Conservation (phyloP, 2,113 vertebrate genomes). For the Okapia johnstoni region DNA sequence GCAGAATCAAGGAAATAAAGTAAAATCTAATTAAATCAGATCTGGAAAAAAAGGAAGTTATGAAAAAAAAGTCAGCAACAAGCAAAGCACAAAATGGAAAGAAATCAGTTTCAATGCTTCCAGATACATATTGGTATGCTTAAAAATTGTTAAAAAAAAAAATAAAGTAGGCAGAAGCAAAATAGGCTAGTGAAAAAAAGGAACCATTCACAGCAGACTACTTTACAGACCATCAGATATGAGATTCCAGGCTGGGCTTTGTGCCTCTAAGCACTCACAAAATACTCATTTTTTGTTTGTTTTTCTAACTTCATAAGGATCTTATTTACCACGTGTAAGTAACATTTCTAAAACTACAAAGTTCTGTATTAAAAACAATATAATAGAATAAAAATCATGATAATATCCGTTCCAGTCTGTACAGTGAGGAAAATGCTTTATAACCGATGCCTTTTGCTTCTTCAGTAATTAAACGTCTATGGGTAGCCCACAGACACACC, state of each 20-base stretch:
- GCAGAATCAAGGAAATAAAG: slow-evolving; percentile 38
- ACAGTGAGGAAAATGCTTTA: background rate
- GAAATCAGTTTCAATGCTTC: slow-evolving; percentile 31
- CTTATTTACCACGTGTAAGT: background rate
- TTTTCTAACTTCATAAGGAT: background rate
- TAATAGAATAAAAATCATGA: background rate
- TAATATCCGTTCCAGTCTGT: background rate
- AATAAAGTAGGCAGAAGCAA: background rate
- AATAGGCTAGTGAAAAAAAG: background rate
- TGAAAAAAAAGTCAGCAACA: background rate
- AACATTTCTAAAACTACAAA: background rate
- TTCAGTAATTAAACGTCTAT: background rate
- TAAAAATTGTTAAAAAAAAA: background rate
- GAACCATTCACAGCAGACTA: background rate
- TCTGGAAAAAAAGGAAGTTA: slow-evolving; percentile 1
- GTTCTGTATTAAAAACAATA: background rate
- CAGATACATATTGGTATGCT: background rate
- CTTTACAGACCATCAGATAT: background rate
- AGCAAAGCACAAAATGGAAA: slow-evolving; percentile 29
- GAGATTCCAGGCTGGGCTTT: background rate
- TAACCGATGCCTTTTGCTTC: background rate
- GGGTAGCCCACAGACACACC: background rate
- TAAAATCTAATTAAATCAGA: slow-evolving; percentile 37
- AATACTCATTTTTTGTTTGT: background rate
- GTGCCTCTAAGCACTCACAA: background rate